phyloP scores from a whole-genome alignment of 2,888 invertebrate genomes.

The Metacarcinus magister region DNA sequence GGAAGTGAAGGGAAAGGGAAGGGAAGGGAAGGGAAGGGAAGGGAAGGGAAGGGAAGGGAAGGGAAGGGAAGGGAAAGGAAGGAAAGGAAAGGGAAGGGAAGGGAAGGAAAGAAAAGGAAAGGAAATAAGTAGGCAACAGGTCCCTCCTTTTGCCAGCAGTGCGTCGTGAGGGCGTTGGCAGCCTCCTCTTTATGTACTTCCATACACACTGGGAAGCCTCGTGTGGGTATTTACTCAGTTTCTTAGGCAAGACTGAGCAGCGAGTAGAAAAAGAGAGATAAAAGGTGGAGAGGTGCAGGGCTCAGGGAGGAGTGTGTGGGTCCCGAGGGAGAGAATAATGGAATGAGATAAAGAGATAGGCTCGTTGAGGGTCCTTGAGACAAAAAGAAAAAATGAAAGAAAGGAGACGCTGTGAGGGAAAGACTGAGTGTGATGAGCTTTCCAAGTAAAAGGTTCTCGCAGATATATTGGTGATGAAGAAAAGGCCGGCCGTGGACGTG shows the following conservation, averaged over 20 bases:
- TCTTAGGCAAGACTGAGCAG: conserved; percentile 1
- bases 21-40: no score
- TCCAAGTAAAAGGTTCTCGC: background rate
- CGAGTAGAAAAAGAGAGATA: background rate
- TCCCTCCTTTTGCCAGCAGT: background rate
- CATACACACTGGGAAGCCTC: background rate
- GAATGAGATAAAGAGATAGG: background rate
- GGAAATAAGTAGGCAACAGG: background rate
- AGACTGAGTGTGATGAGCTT: background rate
- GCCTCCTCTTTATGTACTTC: background rate
- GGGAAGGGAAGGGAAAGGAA: no score
- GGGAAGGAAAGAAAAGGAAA: no score
- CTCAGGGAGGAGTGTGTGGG: background rate
- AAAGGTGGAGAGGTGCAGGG: background rate
- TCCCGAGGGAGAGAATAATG: background rate
- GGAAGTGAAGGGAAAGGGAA: background rate
- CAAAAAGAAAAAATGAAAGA: background rate
- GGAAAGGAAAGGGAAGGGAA: no score
- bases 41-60: no score
- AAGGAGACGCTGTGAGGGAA: background rate
- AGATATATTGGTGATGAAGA: background rate
- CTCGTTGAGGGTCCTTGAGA: background rate
- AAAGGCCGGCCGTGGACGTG: background rate
- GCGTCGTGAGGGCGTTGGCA: conserved; percentile 16
- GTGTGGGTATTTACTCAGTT: background rate